Conservation (phyloP, 2,797 vertebrate genomes). For the Melanogrammus aeglefinus region DNA sequence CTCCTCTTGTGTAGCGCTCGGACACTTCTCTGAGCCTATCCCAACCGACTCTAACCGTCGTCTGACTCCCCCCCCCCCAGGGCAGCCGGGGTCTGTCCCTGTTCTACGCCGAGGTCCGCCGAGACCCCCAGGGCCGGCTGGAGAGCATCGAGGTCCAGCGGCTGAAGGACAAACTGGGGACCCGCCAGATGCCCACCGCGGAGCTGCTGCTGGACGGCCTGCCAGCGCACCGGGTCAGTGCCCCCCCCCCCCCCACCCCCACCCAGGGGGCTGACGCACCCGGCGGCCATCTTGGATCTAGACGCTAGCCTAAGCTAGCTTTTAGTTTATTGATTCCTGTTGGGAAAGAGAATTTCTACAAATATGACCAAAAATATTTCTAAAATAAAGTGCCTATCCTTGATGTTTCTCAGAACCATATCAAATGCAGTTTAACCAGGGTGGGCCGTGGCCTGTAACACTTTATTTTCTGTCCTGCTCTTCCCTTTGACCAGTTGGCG, state of each 20-base stretch:
- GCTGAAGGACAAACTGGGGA: slow-evolving; percentile 88
- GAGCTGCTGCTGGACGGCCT: slow-evolving; percentile 82
- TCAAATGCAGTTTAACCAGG: background rate
- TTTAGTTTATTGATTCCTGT: too few relatives aligned
- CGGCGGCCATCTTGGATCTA: too few relatives aligned
- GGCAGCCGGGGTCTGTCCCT: slow-evolving; percentile 80
- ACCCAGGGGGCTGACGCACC: too few relatives aligned
- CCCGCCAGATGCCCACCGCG: slow-evolving; percentile 83
- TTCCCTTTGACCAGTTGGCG: slow-evolving; percentile 72
- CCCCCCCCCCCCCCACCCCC: too few relatives aligned
- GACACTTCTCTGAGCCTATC: background rate
- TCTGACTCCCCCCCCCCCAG: slow-evolving; percentile 44
- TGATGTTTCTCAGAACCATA: too few relatives aligned
- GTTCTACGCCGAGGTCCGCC: slow-evolving; percentile 78
- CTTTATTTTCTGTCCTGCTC: background rate
- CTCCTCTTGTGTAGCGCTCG: background rate
- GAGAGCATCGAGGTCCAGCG: slow-evolving; percentile 81
- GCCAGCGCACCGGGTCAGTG: slow-evolving; percentile 73
- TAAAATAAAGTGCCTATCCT: too few relatives aligned
- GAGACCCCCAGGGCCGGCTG: slow-evolving; percentile 70
- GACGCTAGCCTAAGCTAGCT: too few relatives aligned
- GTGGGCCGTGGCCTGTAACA: background rate
- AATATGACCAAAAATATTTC: too few relatives aligned
- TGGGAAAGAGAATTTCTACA: too few relatives aligned
- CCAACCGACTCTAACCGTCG: background rate